These are phyloP conservation scores for Bombus cullumanus DNA, from an alignment of 1,140 invertebrate species.

Conservation along the genomic window DNA sequence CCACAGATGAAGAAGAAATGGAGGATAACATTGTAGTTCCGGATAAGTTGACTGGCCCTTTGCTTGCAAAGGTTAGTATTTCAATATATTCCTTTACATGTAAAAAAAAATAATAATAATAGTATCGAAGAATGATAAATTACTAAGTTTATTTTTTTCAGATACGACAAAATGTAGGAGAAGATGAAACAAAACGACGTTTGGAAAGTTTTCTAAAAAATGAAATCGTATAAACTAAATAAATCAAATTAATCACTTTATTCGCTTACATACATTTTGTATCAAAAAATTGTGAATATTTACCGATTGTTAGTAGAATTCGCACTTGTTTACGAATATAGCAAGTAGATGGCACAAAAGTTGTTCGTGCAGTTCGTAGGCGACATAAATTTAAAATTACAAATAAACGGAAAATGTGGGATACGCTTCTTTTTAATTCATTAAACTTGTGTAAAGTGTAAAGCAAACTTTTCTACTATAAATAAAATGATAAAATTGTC, in stretches of 20 bases:
- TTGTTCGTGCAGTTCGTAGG: neutral
- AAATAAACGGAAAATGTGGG: neutral
- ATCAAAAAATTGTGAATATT: neutral
- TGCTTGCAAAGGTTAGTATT: conserved; percentile 27
- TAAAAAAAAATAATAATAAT: too few relatives aligned
- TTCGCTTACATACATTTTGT: neutral
- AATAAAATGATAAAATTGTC: neutral
- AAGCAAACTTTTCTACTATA: neutral
- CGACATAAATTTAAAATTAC: neutral
- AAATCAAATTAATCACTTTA: neutral
- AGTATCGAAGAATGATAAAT: neutral
- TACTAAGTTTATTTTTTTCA: neutral
- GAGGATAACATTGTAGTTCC: conserved; percentile 18
- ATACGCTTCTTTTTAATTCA: neutral
- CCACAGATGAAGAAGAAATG: neutral
- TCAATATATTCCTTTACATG: neutral
- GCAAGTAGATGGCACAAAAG: neutral
- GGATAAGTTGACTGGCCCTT: conserved; percentile 35
- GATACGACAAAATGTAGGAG: conserved; percentile 40
- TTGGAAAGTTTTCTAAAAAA: conserved; percentile 26
- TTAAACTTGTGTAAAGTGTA: neutral
- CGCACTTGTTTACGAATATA: neutral
- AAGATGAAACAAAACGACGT: conserved; percentile 33
- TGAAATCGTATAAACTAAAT: neutral
- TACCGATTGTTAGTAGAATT: neutral